A percentile compares a stretch with the other conserved stretches of the same genome.
phyloP scores from a whole-genome alignment of 2,113 vertebrate species.

The Hemicordylus capensis region DNA sequence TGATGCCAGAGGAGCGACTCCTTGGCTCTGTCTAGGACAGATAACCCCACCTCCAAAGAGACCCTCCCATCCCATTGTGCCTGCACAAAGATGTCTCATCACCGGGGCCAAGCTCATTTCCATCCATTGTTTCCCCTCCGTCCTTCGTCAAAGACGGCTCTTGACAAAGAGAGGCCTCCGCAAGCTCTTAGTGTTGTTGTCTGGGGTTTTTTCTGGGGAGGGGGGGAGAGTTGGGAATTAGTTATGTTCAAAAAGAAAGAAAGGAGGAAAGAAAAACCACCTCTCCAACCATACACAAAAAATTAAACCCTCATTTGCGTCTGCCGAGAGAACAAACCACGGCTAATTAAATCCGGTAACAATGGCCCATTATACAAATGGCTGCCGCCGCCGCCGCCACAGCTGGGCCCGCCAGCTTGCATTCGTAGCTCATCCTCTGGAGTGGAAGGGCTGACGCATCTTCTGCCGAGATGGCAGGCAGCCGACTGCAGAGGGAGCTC shows the following conservation, averaged over 20 bases:
- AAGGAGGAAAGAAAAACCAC: constrained; percentile 9
- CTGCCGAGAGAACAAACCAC: constrained; percentile 47
- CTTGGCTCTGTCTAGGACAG: not conserved
- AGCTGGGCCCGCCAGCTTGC: constrained; percentile 43
- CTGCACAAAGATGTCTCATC: not conserved
- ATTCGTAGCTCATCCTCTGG: not conserved
- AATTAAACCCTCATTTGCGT: constrained; percentile 63
- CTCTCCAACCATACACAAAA: not conserved
- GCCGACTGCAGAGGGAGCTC: not conserved
- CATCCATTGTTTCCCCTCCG: not conserved
- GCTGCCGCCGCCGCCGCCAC: constrained; percentile 23
- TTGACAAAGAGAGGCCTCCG: not conserved
- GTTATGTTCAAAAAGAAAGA: not conserved
- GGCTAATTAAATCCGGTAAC: constrained; percentile 62
- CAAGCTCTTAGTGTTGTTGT: not conserved
- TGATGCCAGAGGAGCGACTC: not conserved
- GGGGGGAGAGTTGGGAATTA: not conserved
- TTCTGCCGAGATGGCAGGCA: not conserved
- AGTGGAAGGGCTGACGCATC: not conserved
- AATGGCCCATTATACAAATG: constrained; percentile 33
- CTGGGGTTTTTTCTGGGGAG: too few relatives aligned
- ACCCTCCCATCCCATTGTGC: not conserved
- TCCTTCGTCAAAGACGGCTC: not conserved
- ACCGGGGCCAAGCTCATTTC: not conserved
- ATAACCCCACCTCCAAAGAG: not conserved